Evolutionary conservation across 2,888 invertebrate species (phyloP), one percentile per base, ranked within the genome.

Genomic region (Plagodis pulveraria): DNA sequence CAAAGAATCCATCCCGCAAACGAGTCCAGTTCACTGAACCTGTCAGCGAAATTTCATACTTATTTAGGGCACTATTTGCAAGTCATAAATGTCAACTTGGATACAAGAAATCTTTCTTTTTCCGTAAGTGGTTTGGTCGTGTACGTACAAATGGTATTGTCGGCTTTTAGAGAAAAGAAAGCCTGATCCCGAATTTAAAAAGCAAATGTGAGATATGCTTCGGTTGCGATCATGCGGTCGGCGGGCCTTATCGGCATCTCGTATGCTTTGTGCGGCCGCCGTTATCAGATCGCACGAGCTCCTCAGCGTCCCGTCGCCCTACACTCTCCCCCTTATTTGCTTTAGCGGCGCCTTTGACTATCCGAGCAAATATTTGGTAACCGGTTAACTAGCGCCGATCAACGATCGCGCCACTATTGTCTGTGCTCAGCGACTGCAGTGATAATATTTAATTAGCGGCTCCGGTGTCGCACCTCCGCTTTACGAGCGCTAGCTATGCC

Each of bases 371-470:
- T 91, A 89, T 91, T 91, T 91, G 86, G 84, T 77, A 83, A 87
- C 84, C 81, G 76, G 87, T 87, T 87, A 89, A 87, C 86, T 86
- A 87, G 84, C 84, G 83, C 86, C 84, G 85, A 87, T 89, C 85
- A 86, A 78, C 81, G 84, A 84, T 84, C 83, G 78, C 78, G 78
- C 82, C 75, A 77, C 81, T 67, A 87, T 91, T 91, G 90, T 90
- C 85, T 88, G 83, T 81, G 77, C 76, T 76, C 77, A 79, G 84
- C 84, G 86, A 82, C 83, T 81, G 80, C 77, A 83, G 82, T 89
- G 89, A 89, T 90, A 90, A 91, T 91, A 90, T 91, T 90, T 91
- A 91, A 91, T 91, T 89, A 91, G 89, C 84, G 85, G 81, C 83
- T 77, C 69, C 80, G 83, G 78, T 86, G 87, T 91, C 86, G 84